Evolutionary conservation across 2,888 invertebrate genomes (phyloP).

Genomic region (Tipula lateralis): DNA sequence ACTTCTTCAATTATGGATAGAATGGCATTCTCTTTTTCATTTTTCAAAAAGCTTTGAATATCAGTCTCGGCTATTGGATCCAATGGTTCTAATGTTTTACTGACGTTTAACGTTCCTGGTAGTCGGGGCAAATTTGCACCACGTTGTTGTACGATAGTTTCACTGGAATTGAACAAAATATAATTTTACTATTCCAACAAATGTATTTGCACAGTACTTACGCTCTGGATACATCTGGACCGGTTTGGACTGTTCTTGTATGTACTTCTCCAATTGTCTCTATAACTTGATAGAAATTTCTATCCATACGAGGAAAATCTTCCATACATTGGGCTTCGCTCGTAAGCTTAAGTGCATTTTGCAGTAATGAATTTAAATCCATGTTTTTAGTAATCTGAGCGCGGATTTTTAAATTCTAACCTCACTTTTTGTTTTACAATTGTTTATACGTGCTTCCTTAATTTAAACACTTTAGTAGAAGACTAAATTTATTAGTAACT

Average conservation of each 20-base stretch:
- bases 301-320: constrained; percentile 78
- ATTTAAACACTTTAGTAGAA: neutral
- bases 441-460: neutral
- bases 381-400: constrained; percentile 38
- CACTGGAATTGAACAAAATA: constrained; percentile 55
- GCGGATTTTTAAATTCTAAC: neutral
- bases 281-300: constrained; percentile 84
- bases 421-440: neutral
- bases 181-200: neutral
- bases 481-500: neutral
- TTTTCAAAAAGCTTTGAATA: constrained; percentile 81
- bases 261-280: constrained; percentile 88
- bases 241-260: constrained; percentile 77
- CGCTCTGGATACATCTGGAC: constrained; percentile 70
- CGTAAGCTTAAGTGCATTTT: constrained; percentile 87
- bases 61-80: constrained; percentile 89
- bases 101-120: constrained; percentile 81
- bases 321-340: constrained; percentile 82
- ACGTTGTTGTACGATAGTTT: constrained; percentile 82
- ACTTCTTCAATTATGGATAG: constrained; percentile 86
- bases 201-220: constrained; percentile 28
- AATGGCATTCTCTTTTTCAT: constrained; percentile 92
- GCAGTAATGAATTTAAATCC: constrained; percentile 81
- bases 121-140: constrained; percentile 93
- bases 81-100: constrained; percentile 80